Base-by-base conservation (phyloP, 1,140 invertebrate genomes). In the Physella acuta region DNA sequence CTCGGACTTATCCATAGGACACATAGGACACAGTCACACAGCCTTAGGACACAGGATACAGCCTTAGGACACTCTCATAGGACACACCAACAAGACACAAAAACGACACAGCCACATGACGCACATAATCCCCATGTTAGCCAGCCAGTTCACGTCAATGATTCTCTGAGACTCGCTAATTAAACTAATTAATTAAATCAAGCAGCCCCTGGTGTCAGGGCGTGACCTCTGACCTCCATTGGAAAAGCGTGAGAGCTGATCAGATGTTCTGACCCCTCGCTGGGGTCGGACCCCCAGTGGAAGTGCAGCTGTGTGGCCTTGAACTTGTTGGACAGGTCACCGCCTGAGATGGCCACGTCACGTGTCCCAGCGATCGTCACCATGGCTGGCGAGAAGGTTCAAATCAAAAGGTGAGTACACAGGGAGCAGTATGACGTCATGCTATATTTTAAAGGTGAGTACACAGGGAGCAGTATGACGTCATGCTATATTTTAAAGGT, bases 221-320 rank as follows among this genome's bases (percentile, higher is more conserved):
- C 17, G 53, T n/a, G 53, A 20, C 26, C 16, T 1, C 31, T 58
- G 34, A 93, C 91, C 87, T 98, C 95, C 62, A 92, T 94, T 16
- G 95, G 91, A 83, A 91, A 98, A 24, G 90, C 86, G 71, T 90
- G 88, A 5, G 94, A 93, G 81, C 97, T 91, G 1, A 98, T 61
- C 84, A 86, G 1, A 83, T 87, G 53, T 70, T 87, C 85, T 0
- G 84, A 85, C 0, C 86, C 86, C 3, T 74, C 55, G 26, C 74
- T 67, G 58, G 79, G 73, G 3, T 67, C 70, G 0, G 71, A 71
- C 1, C 85, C 85, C 86, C 86, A 87, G 74, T 87, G 86, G 58
- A 87, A 83, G 73, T 87, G 86, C 53, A 86, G 83, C 72, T 86
- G 84, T 14, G 72, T 61, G 0, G 81, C 77, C 30, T 73, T 67